A percentile compares a stretch with the other conserved stretches of the same genome.
phyloP scores from a whole-genome alignment of 2,888 invertebrate species.

The Isoperla grammatica region DNA sequence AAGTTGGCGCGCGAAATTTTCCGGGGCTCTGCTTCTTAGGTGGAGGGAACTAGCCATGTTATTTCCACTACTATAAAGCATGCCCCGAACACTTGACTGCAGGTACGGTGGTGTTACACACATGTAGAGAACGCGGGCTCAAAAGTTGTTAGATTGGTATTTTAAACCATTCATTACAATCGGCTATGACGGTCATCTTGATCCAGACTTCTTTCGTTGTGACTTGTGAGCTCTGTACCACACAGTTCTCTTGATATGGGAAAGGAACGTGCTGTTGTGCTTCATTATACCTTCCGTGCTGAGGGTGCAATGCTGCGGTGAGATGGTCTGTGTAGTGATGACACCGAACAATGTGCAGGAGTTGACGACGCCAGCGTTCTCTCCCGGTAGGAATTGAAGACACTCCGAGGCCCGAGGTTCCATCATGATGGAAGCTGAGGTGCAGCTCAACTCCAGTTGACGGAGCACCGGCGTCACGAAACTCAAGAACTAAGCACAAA shows the following conservation, averaged over 20 bases:
- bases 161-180: no score
- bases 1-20: no score
- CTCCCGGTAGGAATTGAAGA: conserved; percentile 51
- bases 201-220: no score
- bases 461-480: conserved; percentile 59
- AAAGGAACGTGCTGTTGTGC: conserved; percentile 10
- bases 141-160: no score
- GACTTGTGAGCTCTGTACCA: no score
- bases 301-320: conserved; percentile 54
- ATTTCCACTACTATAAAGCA: no score
- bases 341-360: conserved; percentile 51
- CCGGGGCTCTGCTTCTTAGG: no score
- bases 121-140: no score
- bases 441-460: conserved; percentile 56
- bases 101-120: no score
- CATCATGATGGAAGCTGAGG: conserved; percentile 22
- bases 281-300: conserved; percentile 54
- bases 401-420: conserved; percentile 43
- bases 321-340: conserved; percentile 58
- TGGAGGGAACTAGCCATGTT: no score
- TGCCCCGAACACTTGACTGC: no score
- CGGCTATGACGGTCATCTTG: no score
- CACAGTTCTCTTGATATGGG: not conserved
- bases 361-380: conserved; percentile 47
- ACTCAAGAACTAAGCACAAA: conserved; percentile 46